Base-by-base conservation (phyloP, 2,113 vertebrate genomes). In the Seriola aureovittata region DNA sequence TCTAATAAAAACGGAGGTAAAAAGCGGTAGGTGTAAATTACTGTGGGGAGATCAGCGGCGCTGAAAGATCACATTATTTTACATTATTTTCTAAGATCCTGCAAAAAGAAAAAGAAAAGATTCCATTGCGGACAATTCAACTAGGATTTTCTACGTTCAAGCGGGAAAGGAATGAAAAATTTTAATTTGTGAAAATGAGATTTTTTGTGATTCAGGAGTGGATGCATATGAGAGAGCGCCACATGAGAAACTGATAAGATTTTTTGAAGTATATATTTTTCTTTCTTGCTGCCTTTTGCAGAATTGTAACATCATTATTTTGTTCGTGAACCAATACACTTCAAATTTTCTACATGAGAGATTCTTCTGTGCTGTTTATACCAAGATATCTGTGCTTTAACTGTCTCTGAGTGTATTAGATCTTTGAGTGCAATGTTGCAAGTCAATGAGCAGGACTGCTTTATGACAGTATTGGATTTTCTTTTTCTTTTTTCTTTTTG, bases 361-460 rank as follows among this genome's bases (percentile, higher is more conserved):
- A 38, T 52, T 75, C 50, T 55, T 14, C 25, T 29, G 21, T 44
- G 5, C 70, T 12, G 14, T 29, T 14, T 9, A n/a, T 25, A 5
- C n/a, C 4, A 3, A 12, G 12, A 11, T 7, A 1, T 25, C 23
- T 71, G 0, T 4, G 71, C 55, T 36, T 52, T 54, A 29, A 75
- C 72, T 25, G 54, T 25, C 54, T 55, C 38, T 38, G 52, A 67
- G 25, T 68, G 54, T 48, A 48, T 64, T 40, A 40, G 59, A 62
- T 73, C 38, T 38, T 42, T 38, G 40, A 25, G 71, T 4, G 62
- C 64, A 32, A 17, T 23, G 71, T 66, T 74, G 63, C 63, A 81
- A 72, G 36, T 64, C 80, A 46, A 34, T 48, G 80, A 82, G 58
- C 80, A 63, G 9, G 8, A 25, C 36, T 23, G 4, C 80, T 70